Base-by-base conservation (phyloP, 2,888 invertebrate species). In the Rugalucina vietnamica region DNA sequence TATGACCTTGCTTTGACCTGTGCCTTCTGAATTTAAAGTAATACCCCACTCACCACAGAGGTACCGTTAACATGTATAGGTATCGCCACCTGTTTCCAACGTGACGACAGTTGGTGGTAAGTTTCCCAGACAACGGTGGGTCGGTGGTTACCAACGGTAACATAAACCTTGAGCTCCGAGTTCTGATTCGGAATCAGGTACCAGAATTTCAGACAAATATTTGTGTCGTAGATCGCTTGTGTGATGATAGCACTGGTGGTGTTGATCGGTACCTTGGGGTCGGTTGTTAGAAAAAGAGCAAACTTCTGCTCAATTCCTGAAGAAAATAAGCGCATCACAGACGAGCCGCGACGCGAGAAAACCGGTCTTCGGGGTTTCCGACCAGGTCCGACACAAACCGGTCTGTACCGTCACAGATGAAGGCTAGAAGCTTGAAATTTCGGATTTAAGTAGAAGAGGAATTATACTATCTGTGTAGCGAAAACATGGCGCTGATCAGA, bases 141-240 rank as follows among this genome's bases (percentile, higher is more conserved):
- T 14, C 24, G n/a, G 49, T 74, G 76, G 27, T 36, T 57, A 5
- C 18, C 27, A 2, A 50, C 37, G n/a, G 70, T 32, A 27, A 78
- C 32, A 37, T 75, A 82, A 1, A 85, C 75, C 8, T 78, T 50
- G 29, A 85, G 54, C 34, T 60, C 73, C 21, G 85, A 85, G 74
- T 85, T 85, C 70, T 85, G 80, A 54, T 85, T 85, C 3, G 85
- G 85, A 77, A 85, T 85, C 0, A 85, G 75, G 29, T 76, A 82
- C 85, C 85, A 85, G 54, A 85, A 85, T 39, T 71, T 80, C 24
- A 85, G 65, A 37, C 85, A 85, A 3, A 80, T 39, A 18, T 70
- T 69, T 10, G 37, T 0, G 12, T 57, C 57, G 43, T 24, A 18
- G 27, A 85, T 49, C 4, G 69, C 24, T 0, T 80, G 71, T n/a